These are phyloP conservation scores for Microctonus brassicae DNA, from an alignment of 2,888 invertebrate species.

Conservation along the genomic window DNA sequence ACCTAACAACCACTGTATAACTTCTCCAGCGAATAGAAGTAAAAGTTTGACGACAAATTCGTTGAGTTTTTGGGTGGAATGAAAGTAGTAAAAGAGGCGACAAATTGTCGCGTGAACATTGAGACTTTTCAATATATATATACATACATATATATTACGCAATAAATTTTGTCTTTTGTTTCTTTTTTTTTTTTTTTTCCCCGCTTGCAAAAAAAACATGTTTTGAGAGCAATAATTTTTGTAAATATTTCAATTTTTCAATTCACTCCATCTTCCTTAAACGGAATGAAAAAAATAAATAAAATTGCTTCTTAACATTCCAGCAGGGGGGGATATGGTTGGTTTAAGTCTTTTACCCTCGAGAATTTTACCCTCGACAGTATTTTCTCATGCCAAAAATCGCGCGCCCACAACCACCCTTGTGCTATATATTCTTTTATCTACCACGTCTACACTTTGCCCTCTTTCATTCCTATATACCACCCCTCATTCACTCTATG, in stretches of 20 bases:
- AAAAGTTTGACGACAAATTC: conserved; percentile 22
- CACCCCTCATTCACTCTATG: conserved; percentile 26
- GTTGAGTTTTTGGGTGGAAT: neutral
- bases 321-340: neutral
- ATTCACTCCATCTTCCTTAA: neutral
- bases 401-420: conserved; percentile 7
- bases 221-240: neutral
- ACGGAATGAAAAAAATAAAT: neutral
- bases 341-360: neutral
- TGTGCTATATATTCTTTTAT: conserved; percentile 19
- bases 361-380: conserved; percentile 9
- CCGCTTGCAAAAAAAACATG: neutral
- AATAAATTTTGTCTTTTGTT: neutral
- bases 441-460: conserved; percentile 7
- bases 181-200: neutral
- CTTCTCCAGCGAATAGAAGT: conserved; percentile 1
- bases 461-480: conserved; percentile 24
- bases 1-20: conserved; percentile 6
- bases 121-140: neutral
- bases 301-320: neutral
- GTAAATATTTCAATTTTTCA: neutral
- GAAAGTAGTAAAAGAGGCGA: conserved; percentile 15
- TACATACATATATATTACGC: neutral
- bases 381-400: conserved; percentile 25
- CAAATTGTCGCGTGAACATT: neutral